Conservation (phyloP, 2,113 vertebrate species). For the Centropus bengalensis region DNA sequence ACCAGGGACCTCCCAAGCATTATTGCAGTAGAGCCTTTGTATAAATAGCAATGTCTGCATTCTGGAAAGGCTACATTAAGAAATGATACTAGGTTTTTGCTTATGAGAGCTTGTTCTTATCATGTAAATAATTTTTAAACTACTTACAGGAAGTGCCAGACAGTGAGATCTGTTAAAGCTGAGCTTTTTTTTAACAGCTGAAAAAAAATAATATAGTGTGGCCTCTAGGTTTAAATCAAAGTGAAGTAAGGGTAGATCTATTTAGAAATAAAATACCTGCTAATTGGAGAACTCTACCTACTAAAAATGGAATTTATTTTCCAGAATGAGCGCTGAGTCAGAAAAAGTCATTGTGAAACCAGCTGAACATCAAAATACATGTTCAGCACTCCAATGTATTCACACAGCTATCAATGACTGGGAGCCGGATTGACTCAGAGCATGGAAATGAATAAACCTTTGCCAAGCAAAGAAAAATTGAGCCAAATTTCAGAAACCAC, state of each 20-base stretch:
- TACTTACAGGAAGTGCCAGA: neutral
- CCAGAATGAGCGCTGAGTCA: neutral
- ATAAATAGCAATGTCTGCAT: neutral
- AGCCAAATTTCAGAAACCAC: conserved; percentile 46
- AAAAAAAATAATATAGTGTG: neutral
- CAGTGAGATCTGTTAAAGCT: neutral
- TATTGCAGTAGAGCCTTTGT: neutral
- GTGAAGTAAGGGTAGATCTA: neutral
- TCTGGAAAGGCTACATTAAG: neutral
- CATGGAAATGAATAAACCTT: neutral
- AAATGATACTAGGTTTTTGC: neutral
- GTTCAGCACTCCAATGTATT: neutral
- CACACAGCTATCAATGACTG: neutral
- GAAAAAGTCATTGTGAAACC: neutral
- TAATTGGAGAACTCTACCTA: neutral
- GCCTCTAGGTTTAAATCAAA: neutral
- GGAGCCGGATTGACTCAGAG: neutral
- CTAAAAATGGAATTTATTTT: neutral
- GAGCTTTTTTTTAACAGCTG: too few relatives aligned
- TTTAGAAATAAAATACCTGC: neutral
- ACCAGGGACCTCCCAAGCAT: neutral
- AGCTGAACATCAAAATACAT: neutral
- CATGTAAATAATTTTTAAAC: neutral
- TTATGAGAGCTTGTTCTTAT: neutral
- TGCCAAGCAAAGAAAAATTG: neutral